Conservation (phyloP, 2,797 vertebrate species). For the Cryptoprocta ferox region DNA sequence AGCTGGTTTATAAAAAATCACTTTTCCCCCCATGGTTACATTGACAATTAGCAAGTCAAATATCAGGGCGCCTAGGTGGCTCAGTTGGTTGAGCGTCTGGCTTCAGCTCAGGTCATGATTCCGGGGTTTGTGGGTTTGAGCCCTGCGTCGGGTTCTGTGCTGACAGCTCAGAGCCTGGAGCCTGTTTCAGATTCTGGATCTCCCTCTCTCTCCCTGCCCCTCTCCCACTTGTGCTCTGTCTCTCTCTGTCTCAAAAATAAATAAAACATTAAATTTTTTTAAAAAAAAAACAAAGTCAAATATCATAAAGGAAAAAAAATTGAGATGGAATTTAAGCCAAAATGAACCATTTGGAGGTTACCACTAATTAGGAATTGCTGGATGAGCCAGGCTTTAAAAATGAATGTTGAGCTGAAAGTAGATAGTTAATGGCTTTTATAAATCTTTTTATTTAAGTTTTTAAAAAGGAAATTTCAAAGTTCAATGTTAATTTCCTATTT, state of each 20-base stretch:
- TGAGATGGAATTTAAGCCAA: constrained; percentile 78
- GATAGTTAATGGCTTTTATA: constrained; percentile 77
- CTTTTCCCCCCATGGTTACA: background rate
- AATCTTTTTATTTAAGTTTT: constrained; percentile 79
- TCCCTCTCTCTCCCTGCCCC: too few relatives aligned
- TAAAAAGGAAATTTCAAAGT: constrained; percentile 78
- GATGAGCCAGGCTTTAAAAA: constrained; percentile 78
- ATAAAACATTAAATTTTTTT: too few relatives aligned
- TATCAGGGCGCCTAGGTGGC: background rate
- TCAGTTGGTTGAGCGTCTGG: too few relatives aligned
- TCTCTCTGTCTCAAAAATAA: too few relatives aligned
- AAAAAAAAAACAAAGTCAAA: background rate
- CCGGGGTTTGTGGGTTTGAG: too few relatives aligned
- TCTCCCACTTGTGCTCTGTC: too few relatives aligned
- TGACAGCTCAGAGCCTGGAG: too few relatives aligned
- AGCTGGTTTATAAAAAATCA: background rate
- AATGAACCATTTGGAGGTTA: constrained; percentile 77
- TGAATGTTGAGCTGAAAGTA: constrained; percentile 74
- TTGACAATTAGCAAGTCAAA: constrained; percentile 6
- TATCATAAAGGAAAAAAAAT: constrained; percentile 15
- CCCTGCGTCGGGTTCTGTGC: too few relatives aligned
- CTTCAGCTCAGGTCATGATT: too few relatives aligned
- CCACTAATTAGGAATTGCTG: constrained; percentile 74
- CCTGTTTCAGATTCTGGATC: too few relatives aligned
- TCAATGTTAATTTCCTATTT: constrained; percentile 77